A percentile compares a stretch with the other conserved stretches of the same genome.
phyloP scores from a whole-genome alignment of 2,113 vertebrate genomes.

The Synchiropus splendidus region DNA sequence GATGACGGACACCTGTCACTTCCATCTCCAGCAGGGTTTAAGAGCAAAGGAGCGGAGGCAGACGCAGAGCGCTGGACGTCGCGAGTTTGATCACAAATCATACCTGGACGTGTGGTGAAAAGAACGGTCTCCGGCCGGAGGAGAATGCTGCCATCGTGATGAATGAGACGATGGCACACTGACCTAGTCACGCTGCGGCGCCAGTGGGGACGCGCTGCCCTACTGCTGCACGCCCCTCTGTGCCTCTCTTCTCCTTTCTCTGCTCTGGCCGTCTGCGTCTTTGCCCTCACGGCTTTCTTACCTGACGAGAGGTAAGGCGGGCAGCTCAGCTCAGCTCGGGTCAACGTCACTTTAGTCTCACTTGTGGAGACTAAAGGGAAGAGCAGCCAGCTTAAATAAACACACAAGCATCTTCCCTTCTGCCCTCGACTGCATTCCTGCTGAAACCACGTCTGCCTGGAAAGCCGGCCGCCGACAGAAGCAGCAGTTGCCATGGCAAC shows the following conservation, averaged over 20 bases:
- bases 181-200: constrained; percentile 59
- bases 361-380: constrained; percentile 13
- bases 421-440: constrained; percentile 18
- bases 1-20: no score
- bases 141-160: constrained; percentile 45
- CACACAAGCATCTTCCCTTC: constrained; percentile 15
- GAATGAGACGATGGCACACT: constrained; percentile 65
- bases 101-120: no score
- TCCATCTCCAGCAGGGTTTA: no score
- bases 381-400: constrained; percentile 22
- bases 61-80: no score
- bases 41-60: no score
- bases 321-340: background rate
- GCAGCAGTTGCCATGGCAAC: constrained; percentile 50
- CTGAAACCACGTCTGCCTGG: constrained; percentile 3
- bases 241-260: constrained; percentile 15
- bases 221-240: constrained; percentile 34
- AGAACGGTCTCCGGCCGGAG: no score
- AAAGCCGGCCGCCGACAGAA: constrained; percentile 20
- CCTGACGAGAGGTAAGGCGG: background rate
- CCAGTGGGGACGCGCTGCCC: constrained; percentile 42
- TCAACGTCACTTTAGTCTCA: background rate
- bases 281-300: constrained; percentile 3
- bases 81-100: no score
- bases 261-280: constrained; percentile 17